Base-by-base conservation (phyloP, 2,113 vertebrate genomes). In the Plectropomus leopardus region DNA sequence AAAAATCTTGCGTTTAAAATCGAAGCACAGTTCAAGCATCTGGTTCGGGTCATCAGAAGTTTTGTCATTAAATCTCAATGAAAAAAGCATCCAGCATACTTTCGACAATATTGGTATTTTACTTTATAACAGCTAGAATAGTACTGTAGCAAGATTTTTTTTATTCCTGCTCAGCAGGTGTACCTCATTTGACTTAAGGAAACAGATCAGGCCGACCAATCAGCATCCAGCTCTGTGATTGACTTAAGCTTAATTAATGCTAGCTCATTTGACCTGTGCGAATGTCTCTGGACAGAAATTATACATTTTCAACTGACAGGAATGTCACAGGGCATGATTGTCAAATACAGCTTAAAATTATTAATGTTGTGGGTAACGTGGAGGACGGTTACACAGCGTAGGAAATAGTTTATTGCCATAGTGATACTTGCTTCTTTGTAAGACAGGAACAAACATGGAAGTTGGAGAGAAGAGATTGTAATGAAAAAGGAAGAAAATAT, bases 281-380 rank as follows among this genome's bases (percentile, higher is more conserved):
- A 30, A 50, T 30, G 19, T 71, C 61, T 70, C 32, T 82, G 21
- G 58, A 69, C 47, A 61, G 64, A 83, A 78, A 77, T 75, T 17
- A 54, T n/a, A 34, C 34, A 76, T 60, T 42, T 82, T 1, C 10
- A 44, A 16, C 13, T 10, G 42, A 53, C n/a, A 50, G 17, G 17
- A 42, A 45, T 23, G 28, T 84, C 60, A 69, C 5, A n/a, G 32
- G 21, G 4, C 21, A 48, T 24, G 40, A 44, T 17, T 71, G 34
- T 78, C 26, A 60, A 30, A 40, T 60, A 6, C 19, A 61, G 30
- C 23, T n/a, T 5, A 10, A 61, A 50, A 78, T 50, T 0, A 67
- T 51, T 57, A 7, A 15, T 60, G 13, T 45, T 19, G 28, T 47
- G 23, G 45, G 55, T 21, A 63, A 78, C 57, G 68, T 66, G 28